Evolutionary conservation across 2,888 invertebrate genomes (phyloP), one percentile per base, ranked within the genome.

Genomic region (Margaritifera margaritifera): DNA sequence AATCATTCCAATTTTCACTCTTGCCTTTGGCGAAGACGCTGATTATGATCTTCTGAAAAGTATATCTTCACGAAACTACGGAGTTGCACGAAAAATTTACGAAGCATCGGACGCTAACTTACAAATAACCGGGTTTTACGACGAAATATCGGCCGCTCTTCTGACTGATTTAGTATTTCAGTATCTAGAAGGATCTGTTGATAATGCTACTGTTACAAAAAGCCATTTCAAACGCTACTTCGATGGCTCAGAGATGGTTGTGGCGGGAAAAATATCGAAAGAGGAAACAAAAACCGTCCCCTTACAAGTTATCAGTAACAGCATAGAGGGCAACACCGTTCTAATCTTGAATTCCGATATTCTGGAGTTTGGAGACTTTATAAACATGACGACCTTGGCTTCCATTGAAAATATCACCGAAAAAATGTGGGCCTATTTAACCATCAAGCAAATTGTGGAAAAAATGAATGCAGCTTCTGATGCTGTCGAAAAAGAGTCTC

Each of bases 31-130:
- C 18, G 31, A 62, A 50, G 66, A 74, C 24, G 83, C 83, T 19
- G 84, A 84, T 63, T 84, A 75, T 62, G 74, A 80, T n/a, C 64
- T 84, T 25, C 73, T 80, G 6, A 83, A 82, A 67, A 80, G 68
- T 60, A 53, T 83, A 19, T 73, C 94, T 0, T 89, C 93, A 20
- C 92, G 92, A 69, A 94, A 94, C 89, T 90, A 91, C 52, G 94
- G 94, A 6, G 93, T 94, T 87, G 93, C 93, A 81, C 90, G 94
- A 4, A 93, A 93, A 87, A 94, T 95, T 78, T 94, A 94, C 89
- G 94, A 94, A 87, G 93, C 93, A 20, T 92, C 94, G 0, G 94
- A 94, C 86, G 93, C 94, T 1, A 92, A 92, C 71, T 88, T 93
- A 64, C 94, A 94, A 88, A 90, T 94, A 62, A 90, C 92, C 62